Evolutionary conservation across 2,113 vertebrate genomes (phyloP), one percentile per base, ranked within the genome.

Genomic region (Takifugu bimaculatus): DNA sequence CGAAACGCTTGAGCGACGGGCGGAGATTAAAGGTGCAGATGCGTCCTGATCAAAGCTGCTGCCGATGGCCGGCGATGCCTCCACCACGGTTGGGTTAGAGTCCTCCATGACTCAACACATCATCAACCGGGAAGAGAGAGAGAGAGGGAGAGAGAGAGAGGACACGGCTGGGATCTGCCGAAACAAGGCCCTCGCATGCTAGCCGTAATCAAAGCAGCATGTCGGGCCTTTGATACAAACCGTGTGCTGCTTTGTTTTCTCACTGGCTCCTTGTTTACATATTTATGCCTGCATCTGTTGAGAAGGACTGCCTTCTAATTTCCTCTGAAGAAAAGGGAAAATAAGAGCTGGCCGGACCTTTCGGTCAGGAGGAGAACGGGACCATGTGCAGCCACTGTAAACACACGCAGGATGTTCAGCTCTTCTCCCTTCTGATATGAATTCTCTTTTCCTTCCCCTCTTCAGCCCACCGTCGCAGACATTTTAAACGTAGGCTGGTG

Each of bases 401-500:
- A 80, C 69, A 73, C 64, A 72, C 76, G 57, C 72, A 76, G 79
- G 78, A 87, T 85, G 76, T 85, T 48, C 13, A 13, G 13, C 6
- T 48, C 45, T 50, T n/a, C 20, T 73, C 43, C 6, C 50, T 26
- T 49, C n/a, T 70, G 14, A 57, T 47, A 47, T 77, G 73, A 45
- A 49, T 52, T 68, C n/a, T 26, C 3, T 35, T 63, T 63, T 65
- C 68, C 4, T 67, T 74, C 43, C 76, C 50, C 29, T 50, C 53
- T 9, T 3, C 62, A 98, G 96, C 96, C 96, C 63, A 95, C 95
- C 0, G 91, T 98, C 83, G 90, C 92, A 68, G 94, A 98, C 82
- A 90, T 98, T 65, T 80, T 98, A 73, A 94, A 92, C 20, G 67
- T 98, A 43, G 95, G 95, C 69, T 98, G 96, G 96, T 98, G 94